Base-by-base conservation (phyloP, 2,888 invertebrate genomes). In the Xanthostigma xanthostigma region DNA sequence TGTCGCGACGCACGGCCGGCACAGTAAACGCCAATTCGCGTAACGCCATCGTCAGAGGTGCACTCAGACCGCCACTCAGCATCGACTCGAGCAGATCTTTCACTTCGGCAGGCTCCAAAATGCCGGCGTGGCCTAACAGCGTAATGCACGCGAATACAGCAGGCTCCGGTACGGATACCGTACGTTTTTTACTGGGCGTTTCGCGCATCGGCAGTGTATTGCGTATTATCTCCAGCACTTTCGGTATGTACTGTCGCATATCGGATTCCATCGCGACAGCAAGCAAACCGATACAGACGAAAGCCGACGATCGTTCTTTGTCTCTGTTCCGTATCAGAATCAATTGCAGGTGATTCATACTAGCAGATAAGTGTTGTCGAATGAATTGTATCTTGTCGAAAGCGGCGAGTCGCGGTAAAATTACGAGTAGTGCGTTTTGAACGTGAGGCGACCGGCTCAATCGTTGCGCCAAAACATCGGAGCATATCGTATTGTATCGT, bases 141-240 rank as follows among this genome's bases (percentile, higher is more conserved):
- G 93, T 92, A 17, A 98, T 84, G 64, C 95, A 97, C 34, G 88
- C 84, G 65, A 95, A 96, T 44, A 96, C 86, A 1, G 90, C 82
- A 0, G 93, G 87, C 61, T 97, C 95, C 45, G 86, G 74, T 33
- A 74, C 70, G 4, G 13, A 17, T 2, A 43, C 43, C 8, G 74
- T 66, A 53, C 82, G 76, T 59, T 87, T 87, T 61, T 88, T 91
- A 50, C 79, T 81, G 17, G 84, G 76, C 0, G 78, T 74, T 56
- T 90, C 89, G 59, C 83, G 76, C 0, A 84, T 73, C 1, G 94
- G 93, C 14, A 68, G 65, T 3, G 84, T 78, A 54, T 75, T 70
- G 61, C 82, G 81, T 17, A 93, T 79, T 2, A 82, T 76, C 58
- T 88, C 87, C 84, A 95, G 89, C 50, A 95, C 89, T 59, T 78